These are phyloP conservation scores for Forbesichthys agassizii DNA, from an alignment of 2,113 vertebrate species.

Conservation along the genomic window DNA sequence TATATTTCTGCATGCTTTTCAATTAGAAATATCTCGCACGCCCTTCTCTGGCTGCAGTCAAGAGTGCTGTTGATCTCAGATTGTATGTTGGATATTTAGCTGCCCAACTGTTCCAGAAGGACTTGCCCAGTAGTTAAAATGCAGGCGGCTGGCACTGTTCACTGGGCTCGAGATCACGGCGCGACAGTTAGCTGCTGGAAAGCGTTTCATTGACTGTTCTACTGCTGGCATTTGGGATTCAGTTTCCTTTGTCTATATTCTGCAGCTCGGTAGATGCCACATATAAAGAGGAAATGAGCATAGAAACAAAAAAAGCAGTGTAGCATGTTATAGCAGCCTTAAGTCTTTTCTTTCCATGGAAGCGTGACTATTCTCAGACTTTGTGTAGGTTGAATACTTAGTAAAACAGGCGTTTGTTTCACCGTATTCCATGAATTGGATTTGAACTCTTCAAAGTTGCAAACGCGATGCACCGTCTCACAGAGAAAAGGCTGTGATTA, in stretches of 20 bases:
- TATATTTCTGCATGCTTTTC: slow-evolving; percentile 37
- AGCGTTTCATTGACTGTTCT: slow-evolving; percentile 12
- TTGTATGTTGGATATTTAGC: slow-evolving; percentile 30
- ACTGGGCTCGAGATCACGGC: slow-evolving; percentile 1
- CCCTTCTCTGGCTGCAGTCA: slow-evolving; percentile 33
- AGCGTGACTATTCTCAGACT: too few species aligned
- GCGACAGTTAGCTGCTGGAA: slow-evolving; percentile 6
- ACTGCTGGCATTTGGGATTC: neutral
- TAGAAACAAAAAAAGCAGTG: neutral
- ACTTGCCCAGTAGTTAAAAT: slow-evolving; percentile 15
- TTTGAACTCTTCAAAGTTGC: too few species aligned
- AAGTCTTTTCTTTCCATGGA: too few species aligned
- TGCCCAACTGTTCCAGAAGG: slow-evolving; percentile 27
- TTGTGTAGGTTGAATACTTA: too few species aligned
- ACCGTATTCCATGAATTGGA: too few species aligned
- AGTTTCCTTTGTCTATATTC: slow-evolving; percentile 2
- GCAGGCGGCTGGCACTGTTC: slow-evolving; percentile 2
- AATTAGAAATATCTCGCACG: slow-evolving; percentile 30
- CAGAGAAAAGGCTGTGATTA: slow-evolving; percentile 60
- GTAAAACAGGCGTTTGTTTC: too few species aligned
- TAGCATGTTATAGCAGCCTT: too few species aligned
- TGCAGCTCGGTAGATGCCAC: neutral
- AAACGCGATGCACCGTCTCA: neutral
- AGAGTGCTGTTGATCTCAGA: slow-evolving; percentile 28
- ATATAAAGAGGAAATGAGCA: neutral